phyloP scores from a whole-genome alignment of 1,140 invertebrate species.

The Diachasmimorpha longicaudata region DNA sequence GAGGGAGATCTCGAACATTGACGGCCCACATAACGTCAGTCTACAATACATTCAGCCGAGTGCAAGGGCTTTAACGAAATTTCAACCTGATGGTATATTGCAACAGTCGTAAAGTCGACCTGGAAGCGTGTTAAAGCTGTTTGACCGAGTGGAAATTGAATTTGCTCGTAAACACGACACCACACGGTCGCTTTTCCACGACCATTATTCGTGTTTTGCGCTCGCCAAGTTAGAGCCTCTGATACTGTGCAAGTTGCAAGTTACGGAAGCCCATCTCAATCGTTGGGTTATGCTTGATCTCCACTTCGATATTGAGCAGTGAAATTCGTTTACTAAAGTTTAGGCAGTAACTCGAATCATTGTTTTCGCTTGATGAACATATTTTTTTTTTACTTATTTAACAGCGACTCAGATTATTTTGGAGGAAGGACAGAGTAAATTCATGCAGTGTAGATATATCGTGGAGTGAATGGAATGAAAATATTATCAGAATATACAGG shows the following conservation, averaged over 20 bases:
- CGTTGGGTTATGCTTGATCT: background rate
- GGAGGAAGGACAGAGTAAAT: too few relatives aligned
- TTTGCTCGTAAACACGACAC: conserved; percentile 20
- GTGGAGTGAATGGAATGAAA: too few relatives aligned
- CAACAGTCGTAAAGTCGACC: conserved; percentile 4
- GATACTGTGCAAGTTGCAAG: background rate
- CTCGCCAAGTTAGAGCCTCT: background rate
- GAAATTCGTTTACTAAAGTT: background rate
- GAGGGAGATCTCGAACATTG: background rate
- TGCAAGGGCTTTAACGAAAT: background rate
- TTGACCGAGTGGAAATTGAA: conserved; percentile 25
- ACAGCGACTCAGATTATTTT: too few relatives aligned
- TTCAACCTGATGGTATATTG: background rate
- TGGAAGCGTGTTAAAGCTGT: conserved; percentile 15
- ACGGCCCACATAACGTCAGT: background rate
- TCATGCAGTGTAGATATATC: too few relatives aligned
- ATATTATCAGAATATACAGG: too few relatives aligned
- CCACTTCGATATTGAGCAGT: background rate
- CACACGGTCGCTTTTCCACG: conserved; percentile 1
- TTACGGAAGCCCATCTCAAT: background rate
- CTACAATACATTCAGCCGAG: background rate
- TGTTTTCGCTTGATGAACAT: background rate
- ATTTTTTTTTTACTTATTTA: background rate
- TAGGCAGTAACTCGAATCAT: too few relatives aligned
- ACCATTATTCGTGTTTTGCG: background rate